phyloP scores from a whole-genome alignment of 2,113 vertebrate species.

The Macrotus californicus region DNA sequence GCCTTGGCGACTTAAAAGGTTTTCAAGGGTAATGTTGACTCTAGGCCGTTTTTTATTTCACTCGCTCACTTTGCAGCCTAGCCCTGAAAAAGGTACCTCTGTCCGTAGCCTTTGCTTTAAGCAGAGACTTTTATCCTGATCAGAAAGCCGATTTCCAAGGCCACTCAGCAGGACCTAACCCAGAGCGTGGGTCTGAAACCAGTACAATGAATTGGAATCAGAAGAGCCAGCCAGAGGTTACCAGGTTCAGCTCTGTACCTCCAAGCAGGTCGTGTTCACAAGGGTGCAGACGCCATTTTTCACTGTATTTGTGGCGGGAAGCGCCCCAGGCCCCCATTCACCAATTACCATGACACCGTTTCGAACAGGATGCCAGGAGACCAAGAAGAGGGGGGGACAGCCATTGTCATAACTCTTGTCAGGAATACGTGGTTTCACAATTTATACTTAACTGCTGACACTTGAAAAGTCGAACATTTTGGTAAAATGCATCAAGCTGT shows the following conservation, averaged over 20 bases:
- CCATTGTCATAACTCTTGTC: slow-evolving; percentile 72
- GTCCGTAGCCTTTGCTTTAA: slow-evolving; percentile 63
- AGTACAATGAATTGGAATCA: slow-evolving; percentile 62
- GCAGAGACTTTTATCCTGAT: slow-evolving; percentile 69
- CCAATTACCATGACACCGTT: slow-evolving; percentile 76
- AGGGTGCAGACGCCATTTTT: slow-evolving; percentile 60
- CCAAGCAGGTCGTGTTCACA: slow-evolving; percentile 40
- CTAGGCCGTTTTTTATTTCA: slow-evolving; percentile 67
- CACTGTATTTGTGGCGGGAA: slow-evolving; percentile 57
- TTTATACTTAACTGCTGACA: slow-evolving; percentile 77
- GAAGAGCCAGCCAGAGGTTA: slow-evolving; percentile 49
- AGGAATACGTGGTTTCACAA: slow-evolving; percentile 74
- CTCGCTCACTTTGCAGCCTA: slow-evolving; percentile 71
- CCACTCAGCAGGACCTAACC: slow-evolving; percentile 72
- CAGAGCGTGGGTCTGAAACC: slow-evolving; percentile 54
- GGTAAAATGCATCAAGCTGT: slow-evolving; percentile 81
- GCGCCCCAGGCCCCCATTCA: slow-evolving; percentile 61
- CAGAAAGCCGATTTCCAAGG: slow-evolving; percentile 73
- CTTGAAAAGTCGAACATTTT: slow-evolving; percentile 78
- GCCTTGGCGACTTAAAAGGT: slow-evolving; percentile 58
- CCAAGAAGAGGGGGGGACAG: slow-evolving; percentile 34
- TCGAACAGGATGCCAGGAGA: slow-evolving; percentile 72
- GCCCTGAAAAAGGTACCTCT: slow-evolving; percentile 69
- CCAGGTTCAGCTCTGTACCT: slow-evolving; percentile 61
- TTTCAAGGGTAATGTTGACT: slow-evolving; percentile 70